Percentiles rank a stretch among this genome's conserved stretches.
Conservation (phyloP, 2,113 vertebrate genomes). For the Leucopsar rothschildi region DNA sequence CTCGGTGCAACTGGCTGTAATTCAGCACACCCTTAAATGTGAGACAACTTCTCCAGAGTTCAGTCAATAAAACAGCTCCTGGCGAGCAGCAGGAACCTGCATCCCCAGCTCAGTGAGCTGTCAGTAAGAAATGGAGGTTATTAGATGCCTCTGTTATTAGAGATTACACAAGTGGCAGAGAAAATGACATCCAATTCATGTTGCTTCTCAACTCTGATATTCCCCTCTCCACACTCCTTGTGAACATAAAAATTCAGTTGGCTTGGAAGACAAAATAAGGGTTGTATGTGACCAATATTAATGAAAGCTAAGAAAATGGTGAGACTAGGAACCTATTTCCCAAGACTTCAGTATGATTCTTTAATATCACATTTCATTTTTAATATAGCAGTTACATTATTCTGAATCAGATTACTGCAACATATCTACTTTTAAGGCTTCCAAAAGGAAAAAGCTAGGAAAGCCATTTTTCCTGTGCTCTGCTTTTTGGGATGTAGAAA, state of each 20-base stretch:
- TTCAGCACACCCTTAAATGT: neutral
- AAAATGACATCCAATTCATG: conserved; percentile 6
- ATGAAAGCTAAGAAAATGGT: neutral
- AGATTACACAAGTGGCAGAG: neutral
- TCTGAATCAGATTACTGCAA: neutral
- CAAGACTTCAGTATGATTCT: neutral
- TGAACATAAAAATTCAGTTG: neutral
- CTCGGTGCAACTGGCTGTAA: neutral
- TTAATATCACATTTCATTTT: neutral
- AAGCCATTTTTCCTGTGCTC: neutral
- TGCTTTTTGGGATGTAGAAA: neutral
- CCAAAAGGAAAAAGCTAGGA: neutral
- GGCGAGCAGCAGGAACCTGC: neutral
- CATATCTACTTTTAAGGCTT: neutral
- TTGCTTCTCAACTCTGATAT: neutral
- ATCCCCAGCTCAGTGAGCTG: neutral
- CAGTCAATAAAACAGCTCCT: neutral
- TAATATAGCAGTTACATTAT: neutral
- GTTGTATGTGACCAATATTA: neutral
- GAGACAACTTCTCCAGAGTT: neutral
- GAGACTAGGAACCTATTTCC: neutral
- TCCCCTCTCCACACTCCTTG: neutral
- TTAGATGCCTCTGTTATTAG: neutral
- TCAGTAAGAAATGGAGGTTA: neutral
- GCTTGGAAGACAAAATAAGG: neutral